Evolutionary conservation across 2,888 invertebrate species (phyloP), one percentile per base, ranked within the genome.

Genomic region (Hipparchia semele): DNA sequence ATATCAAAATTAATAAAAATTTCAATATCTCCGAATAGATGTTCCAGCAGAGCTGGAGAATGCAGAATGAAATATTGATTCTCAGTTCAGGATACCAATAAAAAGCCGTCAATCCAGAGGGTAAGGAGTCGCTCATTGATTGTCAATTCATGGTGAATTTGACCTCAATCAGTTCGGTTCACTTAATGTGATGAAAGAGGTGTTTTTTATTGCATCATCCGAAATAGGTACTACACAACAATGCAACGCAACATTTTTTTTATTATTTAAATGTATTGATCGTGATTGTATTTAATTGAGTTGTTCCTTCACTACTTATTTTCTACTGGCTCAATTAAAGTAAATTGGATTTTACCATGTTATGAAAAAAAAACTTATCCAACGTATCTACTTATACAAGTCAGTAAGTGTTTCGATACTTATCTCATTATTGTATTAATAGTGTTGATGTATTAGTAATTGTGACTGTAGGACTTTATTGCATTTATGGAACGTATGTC

Each of bases 191-290:
- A 88, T 86, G 92, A 87, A 87, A 92, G 82, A 80, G 80, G 76
- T 86, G 84, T 87, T 90, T 86, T 83, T 83, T 76, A 88, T 92
- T 92, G 92, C 92, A 88, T 91, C 92, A 91, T 75, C 78, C 73
- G 66, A 62, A 74, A 65, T 70, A 69, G 39, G 39, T 39, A 39
- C 46, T 39, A 39, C 46, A 68, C 51, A 62, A 70, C 54, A 59
- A 71, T 68, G 72, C 69, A 68, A 3, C 5, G 8, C 1, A 13
- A 9, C 6, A 60, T 64, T 33, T 59, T 73, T 68, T 75, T 60
- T 39, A 69, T 33, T 73, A 72, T 68, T 76, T 49, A 45, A 73
- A 56, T 66, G 39, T 45, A 8, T 5, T 46, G 9, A 8, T 49
- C n/a, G 46, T 46, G 0, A 12, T 46, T 46, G n/a, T 62, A 46